Percentiles rank a stretch among this genome's conserved stretches.
Conservation (phyloP, 2,888 invertebrate genomes). For the Corbicula japonica region DNA sequence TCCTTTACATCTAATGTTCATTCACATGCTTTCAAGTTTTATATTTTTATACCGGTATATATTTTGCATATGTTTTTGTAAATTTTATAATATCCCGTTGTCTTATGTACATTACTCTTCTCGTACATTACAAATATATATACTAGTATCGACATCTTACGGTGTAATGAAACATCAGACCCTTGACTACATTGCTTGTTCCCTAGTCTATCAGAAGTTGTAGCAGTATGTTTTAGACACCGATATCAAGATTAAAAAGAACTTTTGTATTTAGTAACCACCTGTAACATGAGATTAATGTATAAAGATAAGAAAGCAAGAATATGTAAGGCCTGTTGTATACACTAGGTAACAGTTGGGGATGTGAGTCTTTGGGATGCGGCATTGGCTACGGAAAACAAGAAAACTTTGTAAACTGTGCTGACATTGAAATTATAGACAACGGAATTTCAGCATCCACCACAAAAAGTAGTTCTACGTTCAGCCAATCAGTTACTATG, state of each 20-base stretch:
- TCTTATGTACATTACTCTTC: no score
- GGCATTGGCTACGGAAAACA: constrained; percentile 58
- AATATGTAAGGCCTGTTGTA: neutral
- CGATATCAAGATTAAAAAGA: no score
- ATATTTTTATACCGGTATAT: no score
- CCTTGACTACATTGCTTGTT: neutral
- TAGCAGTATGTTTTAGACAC: neutral
- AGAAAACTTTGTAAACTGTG: constrained; percentile 67
- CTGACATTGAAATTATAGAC: constrained; percentile 55
- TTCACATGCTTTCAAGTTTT: no score
- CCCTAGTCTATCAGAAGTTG: neutral
- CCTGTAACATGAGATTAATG: neutral
- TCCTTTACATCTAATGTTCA: no score
- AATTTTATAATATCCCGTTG: no score
- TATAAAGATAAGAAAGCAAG: neutral
- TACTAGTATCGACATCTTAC: no score
- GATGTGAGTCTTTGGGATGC: constrained; percentile 35
- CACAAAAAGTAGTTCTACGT: neutral
- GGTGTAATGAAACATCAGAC: neutral
- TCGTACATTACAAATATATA: no score
- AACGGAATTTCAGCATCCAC: neutral
- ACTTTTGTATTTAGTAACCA: neutral
- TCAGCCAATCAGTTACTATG: constrained; percentile 5
- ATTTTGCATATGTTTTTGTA: no score
- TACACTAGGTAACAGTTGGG: constrained; percentile 36